Percentiles rank a stretch among this genome's conserved stretches.
Conservation (phyloP, 2,797 vertebrate genomes). For the Chelon labrosus region DNA sequence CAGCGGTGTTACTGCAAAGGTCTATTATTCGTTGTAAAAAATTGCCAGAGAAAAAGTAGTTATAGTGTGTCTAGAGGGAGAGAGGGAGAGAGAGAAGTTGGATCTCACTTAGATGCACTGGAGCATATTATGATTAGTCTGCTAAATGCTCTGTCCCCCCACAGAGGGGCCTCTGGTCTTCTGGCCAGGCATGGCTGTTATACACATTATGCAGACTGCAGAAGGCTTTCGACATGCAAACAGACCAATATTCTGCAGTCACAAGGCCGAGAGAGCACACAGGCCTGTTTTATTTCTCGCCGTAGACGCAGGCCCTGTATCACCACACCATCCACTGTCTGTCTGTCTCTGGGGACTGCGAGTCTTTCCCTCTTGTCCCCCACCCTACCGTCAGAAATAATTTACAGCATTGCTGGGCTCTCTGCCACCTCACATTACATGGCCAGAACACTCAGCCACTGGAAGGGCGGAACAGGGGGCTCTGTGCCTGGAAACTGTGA, state of each 20-base stretch:
- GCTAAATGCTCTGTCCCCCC: slow-evolving; percentile 61
- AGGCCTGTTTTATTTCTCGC: slow-evolving; percentile 23
- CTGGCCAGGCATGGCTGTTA: slow-evolving; percentile 50
- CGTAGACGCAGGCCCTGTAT: slow-evolving; percentile 43
- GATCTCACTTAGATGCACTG: slow-evolving; percentile 50
- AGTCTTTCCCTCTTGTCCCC: slow-evolving; percentile 74
- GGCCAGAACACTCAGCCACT: slow-evolving; percentile 75
- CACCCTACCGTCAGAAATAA: slow-evolving; percentile 78
- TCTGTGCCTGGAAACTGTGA: slow-evolving; percentile 74
- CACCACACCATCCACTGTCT: slow-evolving; percentile 55
- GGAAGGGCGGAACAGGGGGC: slow-evolving; percentile 65
- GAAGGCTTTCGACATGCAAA: slow-evolving; percentile 54
- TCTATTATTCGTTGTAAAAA: slow-evolving; percentile 10
- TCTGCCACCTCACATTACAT: slow-evolving; percentile 82
- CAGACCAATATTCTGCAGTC: slow-evolving; percentile 35
- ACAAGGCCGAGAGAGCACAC: slow-evolving; percentile 21
- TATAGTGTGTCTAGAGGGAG: slow-evolving; percentile 17
- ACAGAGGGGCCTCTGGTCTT: slow-evolving; percentile 57
- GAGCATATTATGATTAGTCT: slow-evolving; percentile 70
- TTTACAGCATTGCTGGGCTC: slow-evolving; percentile 79
- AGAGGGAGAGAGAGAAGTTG: slow-evolving; percentile 36
- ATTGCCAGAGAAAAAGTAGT: slow-evolving; percentile 27
- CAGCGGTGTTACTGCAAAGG: slow-evolving; percentile 4
- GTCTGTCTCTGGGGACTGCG: slow-evolving; percentile 68
- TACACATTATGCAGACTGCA: slow-evolving; percentile 61